Conservation (phyloP, 2,113 vertebrate species). For the Thunnus maccoyii region DNA sequence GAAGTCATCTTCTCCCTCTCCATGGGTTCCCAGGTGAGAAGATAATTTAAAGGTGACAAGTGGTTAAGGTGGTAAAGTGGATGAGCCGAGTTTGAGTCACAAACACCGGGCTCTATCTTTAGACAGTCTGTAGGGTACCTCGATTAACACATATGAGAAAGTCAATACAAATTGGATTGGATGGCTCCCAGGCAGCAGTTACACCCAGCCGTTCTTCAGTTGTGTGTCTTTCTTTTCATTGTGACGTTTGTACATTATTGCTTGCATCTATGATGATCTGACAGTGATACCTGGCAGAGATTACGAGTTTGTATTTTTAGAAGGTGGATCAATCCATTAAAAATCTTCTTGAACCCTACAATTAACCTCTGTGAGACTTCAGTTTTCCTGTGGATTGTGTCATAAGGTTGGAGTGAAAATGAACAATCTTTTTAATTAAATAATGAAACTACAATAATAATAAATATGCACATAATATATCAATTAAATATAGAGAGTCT, state of each 20-base stretch:
- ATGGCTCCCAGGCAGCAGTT: slow-evolving; percentile 12
- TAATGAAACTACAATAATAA: not conserved
- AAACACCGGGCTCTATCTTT: slow-evolving; percentile 60
- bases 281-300: not conserved
- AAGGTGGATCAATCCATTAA: not conserved
- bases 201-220: not conserved
- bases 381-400: too few relatives aligned
- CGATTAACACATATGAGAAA: slow-evolving; percentile 61
- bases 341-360: not conserved
- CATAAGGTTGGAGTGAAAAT: too few relatives aligned
- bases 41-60: slow-evolving; percentile 50
- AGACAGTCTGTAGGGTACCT: slow-evolving; percentile 45
- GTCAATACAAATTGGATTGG: slow-evolving; percentile 60
- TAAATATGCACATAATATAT: too few relatives aligned
- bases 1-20: not conserved
- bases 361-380: too few relatives aligned
- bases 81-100: slow-evolving; percentile 69
- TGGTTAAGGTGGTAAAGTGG: slow-evolving; percentile 49
- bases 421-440: too few relatives aligned
- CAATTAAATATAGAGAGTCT: not conserved
- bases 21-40: slow-evolving; percentile 41
- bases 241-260: slow-evolving; percentile 4
- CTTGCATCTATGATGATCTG: not conserved
- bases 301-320: not conserved
- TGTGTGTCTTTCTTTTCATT: not conserved